Conservation (phyloP, 2,888 invertebrate genomes). For the Drosophila eohydei region DNA sequence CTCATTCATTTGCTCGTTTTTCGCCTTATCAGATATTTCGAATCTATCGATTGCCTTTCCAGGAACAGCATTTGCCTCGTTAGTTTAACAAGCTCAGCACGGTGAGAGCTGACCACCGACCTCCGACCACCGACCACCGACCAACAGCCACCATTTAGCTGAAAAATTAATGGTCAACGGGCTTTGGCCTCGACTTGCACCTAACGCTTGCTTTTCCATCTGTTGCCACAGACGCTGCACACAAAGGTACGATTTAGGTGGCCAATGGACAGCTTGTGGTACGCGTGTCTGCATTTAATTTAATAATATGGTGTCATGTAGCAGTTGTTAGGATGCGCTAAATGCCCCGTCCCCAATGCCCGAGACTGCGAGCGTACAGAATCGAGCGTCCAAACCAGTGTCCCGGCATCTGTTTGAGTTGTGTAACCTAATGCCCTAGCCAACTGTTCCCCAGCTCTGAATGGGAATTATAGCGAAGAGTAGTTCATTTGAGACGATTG, state of each 20-base stretch:
- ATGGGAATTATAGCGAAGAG: conserved; percentile 51
- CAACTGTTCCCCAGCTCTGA: conserved; percentile 36
- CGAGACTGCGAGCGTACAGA: conserved; percentile 6
- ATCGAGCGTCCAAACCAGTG: conserved; percentile 20
- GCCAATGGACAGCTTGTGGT: conserved; percentile 35
- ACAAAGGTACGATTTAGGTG: conserved; percentile 62
- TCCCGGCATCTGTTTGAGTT: conserved; percentile 69
- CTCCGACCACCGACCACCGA: conserved; percentile 33
- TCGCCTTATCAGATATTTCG: conserved; percentile 35
- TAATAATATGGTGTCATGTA: conserved; percentile 79
- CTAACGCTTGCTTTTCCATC: conserved; percentile 50
- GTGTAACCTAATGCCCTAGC: conserved; percentile 65
- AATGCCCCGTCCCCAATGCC: conserved; percentile 59
- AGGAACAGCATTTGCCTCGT: conserved; percentile 56
- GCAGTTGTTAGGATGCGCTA: conserved; percentile 79
- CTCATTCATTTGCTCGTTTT: conserved; percentile 61
- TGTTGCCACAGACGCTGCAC: conserved; percentile 61
- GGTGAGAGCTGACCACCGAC: conserved; percentile 29
- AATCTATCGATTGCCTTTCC: conserved; percentile 73
- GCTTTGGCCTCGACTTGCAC: conserved; percentile 32
- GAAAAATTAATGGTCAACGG: conserved; percentile 64
- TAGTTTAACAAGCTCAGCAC: conserved; percentile 55
- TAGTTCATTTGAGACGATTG: conserved; percentile 49
- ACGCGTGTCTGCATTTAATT: conserved; percentile 76
- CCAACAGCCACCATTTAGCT: conserved; percentile 55